Evolutionary conservation across 2,797 vertebrate species (phyloP).

Genomic region (Rhinatrema bivittatum): DNA sequence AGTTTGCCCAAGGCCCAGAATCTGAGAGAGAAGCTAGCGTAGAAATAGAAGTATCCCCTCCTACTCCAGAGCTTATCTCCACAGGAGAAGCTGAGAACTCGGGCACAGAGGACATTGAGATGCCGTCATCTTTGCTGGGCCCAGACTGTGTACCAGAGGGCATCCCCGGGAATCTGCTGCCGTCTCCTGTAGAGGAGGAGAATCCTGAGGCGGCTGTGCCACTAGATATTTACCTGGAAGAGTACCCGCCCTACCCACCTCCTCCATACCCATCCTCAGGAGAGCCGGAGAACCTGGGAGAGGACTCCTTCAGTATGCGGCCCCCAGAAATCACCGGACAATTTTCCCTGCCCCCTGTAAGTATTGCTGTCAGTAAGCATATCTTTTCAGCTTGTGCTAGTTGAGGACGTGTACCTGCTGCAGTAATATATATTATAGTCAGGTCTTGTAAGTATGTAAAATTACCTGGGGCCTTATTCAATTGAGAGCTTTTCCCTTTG

Average conservation of each 20-base stretch:
- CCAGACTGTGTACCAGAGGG: constrained; percentile 66
- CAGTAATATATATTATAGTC: background rate
- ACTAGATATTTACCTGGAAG: constrained; percentile 77
- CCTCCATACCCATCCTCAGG: constrained; percentile 86
- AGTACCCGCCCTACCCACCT: constrained; percentile 89
- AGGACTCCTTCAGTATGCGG: constrained; percentile 77
- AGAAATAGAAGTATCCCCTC: background rate
- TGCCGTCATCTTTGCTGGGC: constrained; percentile 47
- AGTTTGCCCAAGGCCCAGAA: constrained; percentile 18
- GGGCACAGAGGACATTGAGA: constrained; percentile 39
- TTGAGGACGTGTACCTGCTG: background rate
- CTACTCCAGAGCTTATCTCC: constrained; percentile 27
- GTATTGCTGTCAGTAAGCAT: too few species aligned
- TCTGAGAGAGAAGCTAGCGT: constrained; percentile 27
- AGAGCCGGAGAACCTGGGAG: constrained; percentile 74
- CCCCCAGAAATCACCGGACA: constrained; percentile 90
- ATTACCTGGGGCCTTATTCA: too few species aligned
- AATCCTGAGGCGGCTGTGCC: constrained; percentile 41
- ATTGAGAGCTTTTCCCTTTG: too few species aligned
- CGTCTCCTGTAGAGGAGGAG: constrained; percentile 33
- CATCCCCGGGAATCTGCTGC: constrained; percentile 6
- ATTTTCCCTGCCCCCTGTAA: constrained; percentile 82
- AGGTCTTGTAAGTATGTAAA: background rate
- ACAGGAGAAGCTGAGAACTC: constrained; percentile 35
- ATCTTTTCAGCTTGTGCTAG: rapidly evolving